Conservation (phyloP, 2,797 vertebrate species). For the Rhinogobio ventralis region DNA sequence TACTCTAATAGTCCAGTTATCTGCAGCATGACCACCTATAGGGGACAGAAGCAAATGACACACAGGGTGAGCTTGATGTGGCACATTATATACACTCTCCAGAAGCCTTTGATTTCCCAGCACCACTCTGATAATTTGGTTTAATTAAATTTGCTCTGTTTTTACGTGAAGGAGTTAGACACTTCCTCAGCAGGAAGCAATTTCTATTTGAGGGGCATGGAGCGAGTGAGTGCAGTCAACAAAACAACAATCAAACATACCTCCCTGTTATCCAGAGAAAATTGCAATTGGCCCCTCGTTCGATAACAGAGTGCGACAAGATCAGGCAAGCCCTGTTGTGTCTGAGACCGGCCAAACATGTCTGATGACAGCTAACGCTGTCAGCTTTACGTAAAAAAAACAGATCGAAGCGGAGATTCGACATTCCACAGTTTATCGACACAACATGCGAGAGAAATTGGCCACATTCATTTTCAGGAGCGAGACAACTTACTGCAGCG, state of each 20-base stretch:
- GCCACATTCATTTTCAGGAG: constrained; percentile 10
- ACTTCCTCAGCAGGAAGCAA: constrained; percentile 39
- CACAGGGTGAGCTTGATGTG: constrained; percentile 39
- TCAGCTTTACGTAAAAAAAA: constrained; percentile 7
- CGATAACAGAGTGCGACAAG: constrained; percentile 63
- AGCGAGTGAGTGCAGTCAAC: constrained; percentile 37
- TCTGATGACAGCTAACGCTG: constrained; percentile 51
- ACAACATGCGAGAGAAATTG: not conserved
- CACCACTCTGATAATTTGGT: constrained; percentile 61
- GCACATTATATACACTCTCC: constrained; percentile 55
- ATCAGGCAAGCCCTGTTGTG: constrained; percentile 65
- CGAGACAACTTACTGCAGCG: not conserved
- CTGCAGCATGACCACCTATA: constrained; percentile 31
- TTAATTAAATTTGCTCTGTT: constrained; percentile 68
- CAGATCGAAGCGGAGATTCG: constrained; percentile 27
- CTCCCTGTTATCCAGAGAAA: constrained; percentile 63
- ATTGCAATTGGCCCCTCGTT: constrained; percentile 61
- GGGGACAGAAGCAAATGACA: constrained; percentile 49
- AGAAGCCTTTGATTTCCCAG: constrained; percentile 65
- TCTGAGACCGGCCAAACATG: constrained; percentile 67
- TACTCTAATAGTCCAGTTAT: constrained; percentile 47
- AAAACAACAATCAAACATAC: constrained; percentile 52
- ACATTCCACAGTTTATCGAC: constrained; percentile 35
- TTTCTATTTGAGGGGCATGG: constrained; percentile 46
- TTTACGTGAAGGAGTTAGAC: constrained; percentile 59